A percentile compares a stretch with the other conserved stretches of the same genome.
Conservation (phyloP, 2,888 invertebrate species). For the Silvanus unidentatus region DNA sequence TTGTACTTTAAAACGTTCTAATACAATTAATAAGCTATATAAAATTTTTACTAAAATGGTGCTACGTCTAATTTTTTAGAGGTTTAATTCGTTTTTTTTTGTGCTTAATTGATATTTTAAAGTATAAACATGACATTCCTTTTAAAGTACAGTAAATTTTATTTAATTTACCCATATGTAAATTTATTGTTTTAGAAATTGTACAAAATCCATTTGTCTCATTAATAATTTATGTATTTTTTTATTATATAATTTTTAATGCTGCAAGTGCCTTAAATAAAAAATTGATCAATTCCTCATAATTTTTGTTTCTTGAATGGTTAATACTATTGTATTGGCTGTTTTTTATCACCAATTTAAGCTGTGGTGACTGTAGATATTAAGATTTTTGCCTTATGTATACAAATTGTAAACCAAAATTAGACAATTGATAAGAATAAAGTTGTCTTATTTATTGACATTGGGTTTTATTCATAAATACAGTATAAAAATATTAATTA, state of each 20-base stretch:
- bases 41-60: neutral
- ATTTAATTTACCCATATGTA: slow-evolving; percentile 22
- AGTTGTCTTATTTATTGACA: slow-evolving; percentile 36
- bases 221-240: slow-evolving; percentile 13
- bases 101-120: neutral
- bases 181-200: slow-evolving; percentile 27
- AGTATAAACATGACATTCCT: slow-evolving; percentile 21
- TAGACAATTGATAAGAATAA: slow-evolving; percentile 33
- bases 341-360: slow-evolving; percentile 8
- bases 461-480: neutral
- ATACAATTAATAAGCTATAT: too few species aligned
- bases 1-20: too few species aligned
- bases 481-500: neutral
- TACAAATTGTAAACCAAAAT: slow-evolving; percentile 35
- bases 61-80: neutral
- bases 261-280: neutral
- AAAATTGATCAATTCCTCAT: neutral
- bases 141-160: slow-evolving; percentile 22
- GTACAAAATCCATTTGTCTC: slow-evolving; percentile 24
- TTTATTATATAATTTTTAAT: neutral
- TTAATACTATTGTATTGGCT: slow-evolving; percentile 22
- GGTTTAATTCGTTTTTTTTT: neutral
- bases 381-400: slow-evolving; percentile 31
- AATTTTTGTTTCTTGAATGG: slow-evolving; percentile 11
- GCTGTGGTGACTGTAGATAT: slow-evolving; percentile 22